Conservation (phyloP, 2,113 vertebrate species). For the Anser brachyrhynchus region DNA sequence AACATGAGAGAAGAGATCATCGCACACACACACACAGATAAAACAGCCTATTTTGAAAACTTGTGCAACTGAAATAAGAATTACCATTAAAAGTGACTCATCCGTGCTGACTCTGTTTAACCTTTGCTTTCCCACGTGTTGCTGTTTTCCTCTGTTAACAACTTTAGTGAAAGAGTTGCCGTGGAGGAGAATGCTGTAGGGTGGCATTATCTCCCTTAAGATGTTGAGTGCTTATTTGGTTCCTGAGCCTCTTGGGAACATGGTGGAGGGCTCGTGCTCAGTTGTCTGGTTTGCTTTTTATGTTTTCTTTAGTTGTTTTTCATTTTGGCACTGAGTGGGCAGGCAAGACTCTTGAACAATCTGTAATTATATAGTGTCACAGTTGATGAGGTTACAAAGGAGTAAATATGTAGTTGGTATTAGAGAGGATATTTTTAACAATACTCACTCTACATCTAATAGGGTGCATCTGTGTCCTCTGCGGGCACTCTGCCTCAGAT, state of each 20-base stretch:
- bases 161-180: not conserved
- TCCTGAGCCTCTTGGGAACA: not conserved
- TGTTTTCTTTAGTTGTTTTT: constrained; percentile 54
- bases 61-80: not conserved
- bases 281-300: constrained; percentile 7
- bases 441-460: constrained; percentile 60
- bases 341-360: constrained; percentile 65
- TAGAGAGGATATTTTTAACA: constrained; percentile 59
- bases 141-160: constrained; percentile 1
- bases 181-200: not conserved
- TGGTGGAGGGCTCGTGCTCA: not conserved
- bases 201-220: not conserved
- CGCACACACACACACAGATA: not conserved
- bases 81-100: not conserved
- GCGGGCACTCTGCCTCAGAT: constrained; percentile 48
- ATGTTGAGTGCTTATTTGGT: fast-evolving
- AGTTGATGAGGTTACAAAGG: constrained; percentile 69
- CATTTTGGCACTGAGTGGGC: constrained; percentile 51
- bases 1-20: not conserved
- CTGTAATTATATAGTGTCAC: constrained; percentile 67
- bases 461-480: constrained; percentile 58
- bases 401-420: constrained; percentile 67
- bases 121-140: not conserved
- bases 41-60: not conserved
- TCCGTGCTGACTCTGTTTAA: not conserved